phyloP scores from a whole-genome alignment of 1,140 invertebrate genomes.

The Oncopodura yosiiana region DNA sequence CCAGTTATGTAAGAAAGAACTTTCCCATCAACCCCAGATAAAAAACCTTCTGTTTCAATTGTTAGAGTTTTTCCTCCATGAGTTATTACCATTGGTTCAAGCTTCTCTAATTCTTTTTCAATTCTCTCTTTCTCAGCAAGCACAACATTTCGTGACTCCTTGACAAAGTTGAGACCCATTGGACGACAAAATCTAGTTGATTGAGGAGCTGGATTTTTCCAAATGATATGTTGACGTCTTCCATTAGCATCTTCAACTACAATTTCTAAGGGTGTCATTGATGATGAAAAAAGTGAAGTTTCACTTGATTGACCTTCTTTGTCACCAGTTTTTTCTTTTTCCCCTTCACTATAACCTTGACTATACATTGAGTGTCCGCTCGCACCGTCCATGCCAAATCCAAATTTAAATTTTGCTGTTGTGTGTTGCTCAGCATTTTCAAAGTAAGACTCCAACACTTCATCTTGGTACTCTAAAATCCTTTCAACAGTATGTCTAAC shows the following conservation, averaged over 20 bases:
- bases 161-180: slow-evolving; percentile 10
- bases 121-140: slow-evolving; percentile 3
- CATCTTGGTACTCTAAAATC: too few relatives aligned
- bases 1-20: slow-evolving; percentile 14
- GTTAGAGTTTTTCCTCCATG: background rate
- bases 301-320: too few relatives aligned
- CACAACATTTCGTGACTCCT: slow-evolving; percentile 13
- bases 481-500: too few relatives aligned
- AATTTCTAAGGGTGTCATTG: slow-evolving; percentile 4
- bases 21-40: slow-evolving; percentile 30
- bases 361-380: slow-evolving; percentile 4
- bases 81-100: background rate
- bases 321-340: background rate
- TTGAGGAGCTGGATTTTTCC: slow-evolving; percentile 18
- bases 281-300: background rate
- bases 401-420: background rate
- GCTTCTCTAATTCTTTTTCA: background rate
- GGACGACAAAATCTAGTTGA: slow-evolving; percentile 23
- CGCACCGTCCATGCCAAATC: background rate
- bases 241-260: background rate
- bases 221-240: background rate
- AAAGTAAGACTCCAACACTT: too few relatives aligned
- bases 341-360: too few relatives aligned
- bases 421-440: too few relatives aligned
- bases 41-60: background rate